A percentile compares a stretch with the other conserved stretches of the same genome.
These are phyloP conservation scores for Unio pictorum DNA, from an alignment of 2,888 invertebrate species.

Conservation along the genomic window DNA sequence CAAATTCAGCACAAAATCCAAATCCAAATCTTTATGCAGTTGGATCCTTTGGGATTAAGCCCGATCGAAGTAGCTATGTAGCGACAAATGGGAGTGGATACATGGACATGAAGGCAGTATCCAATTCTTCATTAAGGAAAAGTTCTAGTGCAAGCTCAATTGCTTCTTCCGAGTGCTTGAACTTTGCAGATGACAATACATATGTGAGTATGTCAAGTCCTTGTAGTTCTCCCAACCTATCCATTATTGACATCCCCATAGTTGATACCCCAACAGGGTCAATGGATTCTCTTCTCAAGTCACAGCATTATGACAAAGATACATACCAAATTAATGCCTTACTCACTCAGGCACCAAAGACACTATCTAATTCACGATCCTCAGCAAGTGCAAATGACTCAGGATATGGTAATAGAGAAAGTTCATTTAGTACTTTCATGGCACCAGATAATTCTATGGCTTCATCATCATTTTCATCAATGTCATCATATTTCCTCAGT, in stretches of 20 bases:
- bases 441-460: conserved; percentile 6
- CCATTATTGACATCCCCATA: conserved; percentile 46
- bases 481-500: no score
- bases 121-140: conserved; percentile 13
- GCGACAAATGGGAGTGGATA: conserved; percentile 31
- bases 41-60: conserved; percentile 32
- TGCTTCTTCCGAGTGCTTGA: conserved; percentile 37
- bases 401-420: conserved; percentile 5
- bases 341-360: no score
- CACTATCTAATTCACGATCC: conserved; percentile 10
- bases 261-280: conserved; percentile 45
- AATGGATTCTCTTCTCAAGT: conserved; percentile 37
- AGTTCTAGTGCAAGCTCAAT: conserved; percentile 42
- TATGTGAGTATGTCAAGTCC: conserved; percentile 56
- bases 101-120: conserved; percentile 39
- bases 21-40: conserved; percentile 36
- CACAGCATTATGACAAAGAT: conserved; percentile 31
- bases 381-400: conserved; percentile 13
- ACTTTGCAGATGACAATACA: conserved; percentile 44
- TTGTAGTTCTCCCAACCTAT: conserved; percentile 54
- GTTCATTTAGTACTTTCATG: conserved; percentile 21
- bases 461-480: no score
- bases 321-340: conserved; percentile 31
- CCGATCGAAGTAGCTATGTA: conserved; percentile 19
- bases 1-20: conserved; percentile 1